Base-by-base conservation (phyloP, 2,113 vertebrate species). In the Hypomesus transpacificus region DNA sequence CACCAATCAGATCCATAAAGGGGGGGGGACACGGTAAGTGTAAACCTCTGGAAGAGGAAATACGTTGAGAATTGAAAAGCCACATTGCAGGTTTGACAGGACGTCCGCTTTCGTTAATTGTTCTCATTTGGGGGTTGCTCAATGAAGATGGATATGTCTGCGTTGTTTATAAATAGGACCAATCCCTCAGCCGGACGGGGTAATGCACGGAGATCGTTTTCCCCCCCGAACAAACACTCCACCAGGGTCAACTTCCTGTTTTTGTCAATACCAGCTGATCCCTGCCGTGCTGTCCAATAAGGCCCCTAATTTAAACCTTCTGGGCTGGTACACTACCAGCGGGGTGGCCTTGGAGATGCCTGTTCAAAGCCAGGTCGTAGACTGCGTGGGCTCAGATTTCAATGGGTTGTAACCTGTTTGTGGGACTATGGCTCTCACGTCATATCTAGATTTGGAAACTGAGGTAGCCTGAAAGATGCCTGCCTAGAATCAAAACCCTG, bases 221-320 rank as follows among this genome's bases (percentile, higher is more conserved):
- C 54, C 20, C 54, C 20, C 59, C 14, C n/a, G 9, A 51, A 57
- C 31, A 66, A 74, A 60, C 73, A 69, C 3, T 66, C 54, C 16
- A 20, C 31, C 21, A 66, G 20, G 14, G 18, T 34, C 68, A 34
- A 16, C 46, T 67, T 76, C 56, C 34, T 68, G 39, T 39, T 64
- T 28, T 66, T 16, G 66, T 68, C 28, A 76, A 66, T 57, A 73
- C 67, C 63, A 69, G 70, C 61, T 75, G 74, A 77, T 34, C 61
- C 54, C 53, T 24, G 61, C 68, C 59, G 20, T 64, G 53, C 75
- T 75, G 52, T 50, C 61, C 69, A 61, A 80, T 64, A 75, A 76
- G 69, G 34, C 34, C 21, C 9, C 26, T 79, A 77, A 81, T 69
- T 77, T 39, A 60, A 57, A 80, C 61, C 54, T 73, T 34, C 65